phyloP scores from a whole-genome alignment of 2,113 vertebrate genomes.

The Nettapus auritus region DNA sequence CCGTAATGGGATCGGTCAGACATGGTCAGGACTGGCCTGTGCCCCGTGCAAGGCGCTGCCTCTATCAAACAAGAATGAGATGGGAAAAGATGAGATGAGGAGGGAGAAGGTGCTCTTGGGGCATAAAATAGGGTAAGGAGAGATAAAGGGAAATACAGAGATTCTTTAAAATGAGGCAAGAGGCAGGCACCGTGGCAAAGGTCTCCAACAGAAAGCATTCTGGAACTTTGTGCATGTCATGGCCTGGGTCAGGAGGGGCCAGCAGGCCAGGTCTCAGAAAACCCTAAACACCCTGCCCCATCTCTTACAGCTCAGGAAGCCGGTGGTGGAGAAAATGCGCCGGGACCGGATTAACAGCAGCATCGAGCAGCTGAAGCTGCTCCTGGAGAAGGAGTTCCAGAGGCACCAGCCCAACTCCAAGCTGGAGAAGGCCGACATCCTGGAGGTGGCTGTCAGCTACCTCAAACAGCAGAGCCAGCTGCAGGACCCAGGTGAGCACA shows the following conservation, averaged over 20 bases:
- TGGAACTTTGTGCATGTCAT: not conserved
- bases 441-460: constrained; percentile 85
- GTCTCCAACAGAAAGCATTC: not conserved
- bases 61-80: not conserved
- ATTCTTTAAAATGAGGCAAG: not conserved
- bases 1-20: not conserved
- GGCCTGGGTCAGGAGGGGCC: not conserved
- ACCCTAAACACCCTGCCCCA: not conserved
- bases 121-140: not conserved
- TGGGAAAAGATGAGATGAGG: not conserved
- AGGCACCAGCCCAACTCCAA: constrained; percentile 85
- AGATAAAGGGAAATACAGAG: not conserved
- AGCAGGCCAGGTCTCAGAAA: not conserved
- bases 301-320: constrained; percentile 83
- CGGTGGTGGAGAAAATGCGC: constrained; percentile 89
- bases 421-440: constrained; percentile 86
- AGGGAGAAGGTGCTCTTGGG: not conserved
- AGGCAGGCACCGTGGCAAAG: not conserved
- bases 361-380: constrained; percentile 80
- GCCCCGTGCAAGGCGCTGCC: not conserved
- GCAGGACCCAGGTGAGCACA: constrained; percentile 40
- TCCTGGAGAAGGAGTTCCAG: constrained; percentile 87
- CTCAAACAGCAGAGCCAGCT: constrained; percentile 78
- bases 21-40: not conserved
- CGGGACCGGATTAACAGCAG: constrained; percentile 84